Evolutionary conservation across 2,113 vertebrate genomes (phyloP).

Genomic region (Motacilla tschutschensis): DNA sequence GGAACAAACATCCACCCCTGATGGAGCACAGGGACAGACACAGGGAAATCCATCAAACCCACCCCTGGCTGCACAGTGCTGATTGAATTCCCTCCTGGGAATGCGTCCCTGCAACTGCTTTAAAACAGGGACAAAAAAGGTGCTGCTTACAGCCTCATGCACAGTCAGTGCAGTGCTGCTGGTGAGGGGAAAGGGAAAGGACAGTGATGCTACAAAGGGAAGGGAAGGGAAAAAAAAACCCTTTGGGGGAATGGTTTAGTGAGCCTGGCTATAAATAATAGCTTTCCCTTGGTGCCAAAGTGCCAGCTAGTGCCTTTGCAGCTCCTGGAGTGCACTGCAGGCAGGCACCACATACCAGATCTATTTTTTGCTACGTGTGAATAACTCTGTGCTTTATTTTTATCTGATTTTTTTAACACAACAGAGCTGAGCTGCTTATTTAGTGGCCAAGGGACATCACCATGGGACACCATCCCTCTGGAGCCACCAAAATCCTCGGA

Average conservation of each 20-base stretch:
- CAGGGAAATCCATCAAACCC: neutral
- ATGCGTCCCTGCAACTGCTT: rapidly evolving
- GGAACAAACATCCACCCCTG: neutral
- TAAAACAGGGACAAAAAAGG: neutral
- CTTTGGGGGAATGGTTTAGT: neutral
- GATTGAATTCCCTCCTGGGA: neutral
- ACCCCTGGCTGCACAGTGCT: neutral
- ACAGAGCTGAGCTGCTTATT: neutral
- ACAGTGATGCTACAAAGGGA: neutral
- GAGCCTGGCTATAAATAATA: conserved; percentile 33
- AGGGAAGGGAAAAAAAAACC: neutral
- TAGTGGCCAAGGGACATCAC: neutral
- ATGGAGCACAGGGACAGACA: rapidly evolving
- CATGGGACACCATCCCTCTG: neutral
- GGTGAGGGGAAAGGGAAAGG: neutral
- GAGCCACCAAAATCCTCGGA: rapidly evolving
- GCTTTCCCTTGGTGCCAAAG: neutral
- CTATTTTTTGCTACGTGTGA: neutral
- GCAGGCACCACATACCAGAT: neutral
- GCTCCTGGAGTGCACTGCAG: neutral
- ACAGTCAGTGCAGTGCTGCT: neutral
- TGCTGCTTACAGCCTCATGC: neutral
- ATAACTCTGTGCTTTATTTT: neutral
- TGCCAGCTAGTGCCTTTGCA: neutral
- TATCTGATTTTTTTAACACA: neutral